Evolutionary conservation across 64 coral and sea anemone genomes (phyloP).

Genomic region (Actinia equina): DNA sequence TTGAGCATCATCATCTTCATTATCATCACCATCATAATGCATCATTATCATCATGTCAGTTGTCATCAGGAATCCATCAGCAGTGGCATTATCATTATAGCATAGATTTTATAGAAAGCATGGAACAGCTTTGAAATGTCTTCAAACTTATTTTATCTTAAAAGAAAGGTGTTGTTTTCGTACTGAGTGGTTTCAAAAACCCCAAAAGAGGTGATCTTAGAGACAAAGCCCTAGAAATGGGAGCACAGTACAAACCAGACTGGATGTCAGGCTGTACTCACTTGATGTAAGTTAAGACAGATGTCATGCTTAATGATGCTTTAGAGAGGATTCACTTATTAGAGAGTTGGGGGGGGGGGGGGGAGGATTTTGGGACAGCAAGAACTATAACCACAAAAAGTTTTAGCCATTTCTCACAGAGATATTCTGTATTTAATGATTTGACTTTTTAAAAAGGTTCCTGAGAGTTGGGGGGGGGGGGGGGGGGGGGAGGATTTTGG

Average conservation of each 20-base stretch:
- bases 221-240: slow-evolving; percentile 93
- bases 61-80: too few species aligned
- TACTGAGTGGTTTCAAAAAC: slow-evolving; percentile 92
- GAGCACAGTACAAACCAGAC: slow-evolving; percentile 85
- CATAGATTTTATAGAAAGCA: too few species aligned
- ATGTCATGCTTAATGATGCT: background rate
- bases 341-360: too few species aligned
- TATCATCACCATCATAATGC: background rate
- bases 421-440: too few species aligned
- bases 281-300: slow-evolving; percentile 65
- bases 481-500: too few species aligned
- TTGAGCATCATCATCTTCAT: background rate
- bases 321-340: too few species aligned
- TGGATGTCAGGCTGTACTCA: slow-evolving; percentile 86
- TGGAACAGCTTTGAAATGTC: background rate
- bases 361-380: too few species aligned
- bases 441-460: too few species aligned
- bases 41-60: background rate
- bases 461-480: too few species aligned
- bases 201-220: slow-evolving; percentile 76
- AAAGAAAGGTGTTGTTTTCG: slow-evolving; percentile 94
- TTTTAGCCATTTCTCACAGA: too few species aligned
- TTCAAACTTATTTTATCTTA: background rate
- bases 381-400: too few species aligned
- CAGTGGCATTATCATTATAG: too few species aligned